Evolutionary conservation across 2,888 invertebrate species (phyloP).

Genomic region (Germaria angustata): DNA sequence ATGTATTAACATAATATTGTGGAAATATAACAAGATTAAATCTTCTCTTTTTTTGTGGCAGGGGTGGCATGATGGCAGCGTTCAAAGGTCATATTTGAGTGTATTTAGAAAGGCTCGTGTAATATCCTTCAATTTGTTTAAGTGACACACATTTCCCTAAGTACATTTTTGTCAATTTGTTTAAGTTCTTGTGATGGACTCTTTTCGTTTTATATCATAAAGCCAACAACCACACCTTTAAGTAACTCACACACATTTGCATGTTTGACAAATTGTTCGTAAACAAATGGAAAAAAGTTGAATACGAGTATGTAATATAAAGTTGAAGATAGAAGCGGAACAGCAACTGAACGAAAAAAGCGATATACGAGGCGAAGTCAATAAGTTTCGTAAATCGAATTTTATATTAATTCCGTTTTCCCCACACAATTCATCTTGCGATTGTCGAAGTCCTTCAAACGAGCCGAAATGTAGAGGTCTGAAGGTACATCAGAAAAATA

Average conservation of each 20-base stretch:
- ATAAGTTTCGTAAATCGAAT: not conserved
- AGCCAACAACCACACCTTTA: slow-evolving; percentile 56
- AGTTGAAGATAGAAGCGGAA: slow-evolving; percentile 9
- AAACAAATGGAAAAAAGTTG: slow-evolving; percentile 36
- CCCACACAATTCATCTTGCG: too few relatives aligned
- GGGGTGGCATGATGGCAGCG: slow-evolving; percentile 9
- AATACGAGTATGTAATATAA: slow-evolving; percentile 8
- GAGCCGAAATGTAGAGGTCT: too few relatives aligned
- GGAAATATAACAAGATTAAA: slow-evolving; percentile 40
- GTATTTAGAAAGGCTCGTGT: slow-evolving; percentile 26
- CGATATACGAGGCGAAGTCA: not conserved
- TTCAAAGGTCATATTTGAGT: slow-evolving; percentile 46
- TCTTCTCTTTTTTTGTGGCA: slow-evolving; percentile 17
- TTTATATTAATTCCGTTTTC: too few relatives aligned
- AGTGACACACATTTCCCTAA: slow-evolving; percentile 65
- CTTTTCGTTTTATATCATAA: slow-evolving; percentile 12
- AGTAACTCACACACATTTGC: slow-evolving; percentile 58
- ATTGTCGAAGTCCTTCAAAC: too few relatives aligned
- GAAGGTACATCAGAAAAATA: too few relatives aligned
- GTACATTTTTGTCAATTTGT: slow-evolving; percentile 65
- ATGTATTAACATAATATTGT: slow-evolving; percentile 52
- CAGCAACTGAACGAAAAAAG: not conserved
- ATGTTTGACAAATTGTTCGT: slow-evolving; percentile 62
- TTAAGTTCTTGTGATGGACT: not conserved
- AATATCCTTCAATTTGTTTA: slow-evolving; percentile 66